phyloP scores from a whole-genome alignment of 2,113 vertebrate genomes.

The Junco hyemalis region DNA sequence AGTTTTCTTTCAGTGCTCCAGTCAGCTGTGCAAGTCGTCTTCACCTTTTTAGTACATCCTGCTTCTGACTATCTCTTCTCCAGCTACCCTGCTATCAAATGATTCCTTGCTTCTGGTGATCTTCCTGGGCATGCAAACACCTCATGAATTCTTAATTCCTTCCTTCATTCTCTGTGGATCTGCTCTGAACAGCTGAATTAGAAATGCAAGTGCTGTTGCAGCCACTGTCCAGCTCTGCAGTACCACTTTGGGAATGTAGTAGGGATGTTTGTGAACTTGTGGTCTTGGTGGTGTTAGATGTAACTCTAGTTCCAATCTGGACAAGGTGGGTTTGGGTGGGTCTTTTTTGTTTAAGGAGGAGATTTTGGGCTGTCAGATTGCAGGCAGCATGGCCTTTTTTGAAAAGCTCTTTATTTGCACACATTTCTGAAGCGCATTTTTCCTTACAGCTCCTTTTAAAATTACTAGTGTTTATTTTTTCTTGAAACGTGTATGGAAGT shows the following conservation, averaged over 20 bases:
- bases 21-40: neutral
- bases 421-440: neutral
- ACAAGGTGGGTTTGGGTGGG: neutral
- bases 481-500: fast-evolving
- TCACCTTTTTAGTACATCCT: neutral
- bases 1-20: neutral
- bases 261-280: neutral
- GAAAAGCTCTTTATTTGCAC: neutral
- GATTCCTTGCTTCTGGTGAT: neutral
- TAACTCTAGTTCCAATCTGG: neutral
- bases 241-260: neutral
- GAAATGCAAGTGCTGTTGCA: neutral
- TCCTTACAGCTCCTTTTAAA: neutral
- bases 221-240: neutral
- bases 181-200: neutral
- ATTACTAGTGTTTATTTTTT: neutral
- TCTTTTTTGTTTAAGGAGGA: neutral
- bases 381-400: neutral
- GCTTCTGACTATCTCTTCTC: neutral
- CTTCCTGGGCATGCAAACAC: neutral
- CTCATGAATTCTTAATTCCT: neutral
- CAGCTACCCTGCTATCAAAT: neutral
- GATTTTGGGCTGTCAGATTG: neutral
- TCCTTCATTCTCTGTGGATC: neutral
- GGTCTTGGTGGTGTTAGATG: neutral